Base-by-base conservation (phyloP, 2,888 invertebrate genomes). In the Drosophila peninsularis region DNA sequence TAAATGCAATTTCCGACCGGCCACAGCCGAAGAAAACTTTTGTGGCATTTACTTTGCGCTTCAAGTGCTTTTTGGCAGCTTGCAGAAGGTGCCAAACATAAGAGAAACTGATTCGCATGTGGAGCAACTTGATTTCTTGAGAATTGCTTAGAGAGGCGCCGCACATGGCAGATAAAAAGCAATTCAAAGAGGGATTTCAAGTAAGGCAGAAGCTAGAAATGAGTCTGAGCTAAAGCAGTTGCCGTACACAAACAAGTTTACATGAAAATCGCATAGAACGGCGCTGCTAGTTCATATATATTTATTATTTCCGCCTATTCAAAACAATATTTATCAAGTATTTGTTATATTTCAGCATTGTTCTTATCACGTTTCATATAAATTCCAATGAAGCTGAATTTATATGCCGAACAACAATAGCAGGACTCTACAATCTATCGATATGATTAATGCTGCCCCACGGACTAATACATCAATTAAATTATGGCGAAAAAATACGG, bases 381-480 rank as follows among this genome's bases (percentile, higher is more conserved):
- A 21, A 11, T 44, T 45, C 50, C 45, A 17, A 30, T 30, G 6
- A 39, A 45, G 10, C 14, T n/a, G 2, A 45, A 42, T 44, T 17
- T 32, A 21, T n/a, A 55, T 50, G 27, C 13, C 32, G 54, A 44
- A 47, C 27, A 62, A 57, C 32, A 71, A 74, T 49, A 30, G 13
- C 13, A 37, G 57, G 63, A 64, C 69, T 69, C 58, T 45, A 41
- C 36, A 36, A 55, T 47, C 11, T 5, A 17, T 7, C 21, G 34
- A 21, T 68, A 54, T 76, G 75, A 76, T 72, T 50, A 76, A 76
- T 76, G 68, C 58, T 57, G 2, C 68, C 72, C 68, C 10, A 36
- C 32, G 54, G 72, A 75, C 68, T 68, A 80, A 85, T 83, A 66
- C 76, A 85, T 85, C 83, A 82, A 71, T 80, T 76, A 74, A 85